Base-by-base conservation (phyloP, 2,113 vertebrate genomes). In the Oreochromis spilurus region DNA sequence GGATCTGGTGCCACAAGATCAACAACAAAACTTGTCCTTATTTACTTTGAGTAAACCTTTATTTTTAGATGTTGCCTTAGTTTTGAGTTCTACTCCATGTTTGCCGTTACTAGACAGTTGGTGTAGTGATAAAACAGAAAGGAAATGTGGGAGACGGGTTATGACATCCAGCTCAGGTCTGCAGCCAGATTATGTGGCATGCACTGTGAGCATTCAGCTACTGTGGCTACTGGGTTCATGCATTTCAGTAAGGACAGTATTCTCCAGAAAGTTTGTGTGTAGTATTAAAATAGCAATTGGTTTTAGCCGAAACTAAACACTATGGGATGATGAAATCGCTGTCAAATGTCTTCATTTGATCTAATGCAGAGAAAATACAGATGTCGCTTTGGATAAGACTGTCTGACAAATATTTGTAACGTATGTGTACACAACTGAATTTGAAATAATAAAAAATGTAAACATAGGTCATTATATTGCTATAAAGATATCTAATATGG, bases 1-100 rank as follows among this genome's bases (percentile, higher is more conserved):
- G 67, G 85, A 85, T 84, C 75, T 78, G 82, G 88, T 88, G 84
- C 87, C 84, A 92, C 81, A 45, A 65, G 72, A 83, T 84, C 65
- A 52, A 79, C 91, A 81, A 80, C 75, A 78, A 86, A 88, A 60
- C 29, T 31, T 24, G 40, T 81, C 53, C 16, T 83, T 62, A 79
- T 90, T 87, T 55, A 84, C 31, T 53, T 48, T 24, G 13, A 40
- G 16, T 52, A 52, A 62, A 78, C 36, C 72, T 34, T 80, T 14
- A 57, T 60, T 57, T 83, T 26, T 65, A 60, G 78, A 11, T 48
- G 60, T 19, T 24, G 78, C 13, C 50, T 54, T 29, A 43, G n/a
- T 70, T 52, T 52, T 65, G 17, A 81, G 38, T 8, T 62, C n/a
- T 62, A 21, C n/a, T 21, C 17, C 6, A 60, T 45, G 43, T 65